Percentiles rank a stretch among this genome's conserved stretches.
phyloP scores from a whole-genome alignment of 1,140 invertebrate species.

The Ectropis grisescens region DNA sequence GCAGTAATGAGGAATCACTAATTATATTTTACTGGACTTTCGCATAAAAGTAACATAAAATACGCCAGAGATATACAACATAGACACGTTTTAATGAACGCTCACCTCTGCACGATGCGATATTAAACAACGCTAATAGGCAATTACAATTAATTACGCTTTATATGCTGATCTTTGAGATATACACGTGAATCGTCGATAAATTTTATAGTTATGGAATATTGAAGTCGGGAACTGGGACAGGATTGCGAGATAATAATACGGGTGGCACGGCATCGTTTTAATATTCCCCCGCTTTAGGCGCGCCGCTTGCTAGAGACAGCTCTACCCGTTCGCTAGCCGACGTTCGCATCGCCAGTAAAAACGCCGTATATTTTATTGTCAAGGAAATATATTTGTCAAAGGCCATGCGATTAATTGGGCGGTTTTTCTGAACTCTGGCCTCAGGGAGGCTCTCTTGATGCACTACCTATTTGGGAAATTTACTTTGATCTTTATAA shows the following conservation, averaged over 20 bases:
- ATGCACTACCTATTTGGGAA: no score
- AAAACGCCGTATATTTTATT: constrained; percentile 58
- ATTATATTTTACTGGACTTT: constrained; percentile 68
- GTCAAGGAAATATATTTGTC: constrained; percentile 57
- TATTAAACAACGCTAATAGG: background rate
- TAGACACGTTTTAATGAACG: constrained; percentile 2
- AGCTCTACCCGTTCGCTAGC: constrained; percentile 39
- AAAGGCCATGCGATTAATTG: constrained; percentile 46
- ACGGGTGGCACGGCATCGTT: constrained; percentile 15
- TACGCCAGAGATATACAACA: constrained; percentile 12
- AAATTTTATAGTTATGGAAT: no score
- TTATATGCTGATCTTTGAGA: no score
- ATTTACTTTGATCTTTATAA: no score
- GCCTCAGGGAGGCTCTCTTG: constrained; percentile 22
- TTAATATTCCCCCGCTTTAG: constrained; percentile 54
- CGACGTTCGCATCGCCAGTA: constrained; percentile 28
- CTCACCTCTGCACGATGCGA: constrained; percentile 4
- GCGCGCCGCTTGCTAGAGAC: constrained; percentile 42
- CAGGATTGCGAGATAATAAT: constrained; percentile 17
- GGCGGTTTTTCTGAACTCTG: constrained; percentile 30
- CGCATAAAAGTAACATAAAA: constrained; percentile 50
- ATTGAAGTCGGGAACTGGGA: constrained; percentile 12
- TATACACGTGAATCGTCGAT: no score
- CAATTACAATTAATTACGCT: no score
- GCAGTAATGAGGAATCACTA: constrained; percentile 68